These are phyloP conservation scores for Nanorana parkeri DNA, from an alignment of 2,113 vertebrate genomes.

Conservation along the genomic window DNA sequence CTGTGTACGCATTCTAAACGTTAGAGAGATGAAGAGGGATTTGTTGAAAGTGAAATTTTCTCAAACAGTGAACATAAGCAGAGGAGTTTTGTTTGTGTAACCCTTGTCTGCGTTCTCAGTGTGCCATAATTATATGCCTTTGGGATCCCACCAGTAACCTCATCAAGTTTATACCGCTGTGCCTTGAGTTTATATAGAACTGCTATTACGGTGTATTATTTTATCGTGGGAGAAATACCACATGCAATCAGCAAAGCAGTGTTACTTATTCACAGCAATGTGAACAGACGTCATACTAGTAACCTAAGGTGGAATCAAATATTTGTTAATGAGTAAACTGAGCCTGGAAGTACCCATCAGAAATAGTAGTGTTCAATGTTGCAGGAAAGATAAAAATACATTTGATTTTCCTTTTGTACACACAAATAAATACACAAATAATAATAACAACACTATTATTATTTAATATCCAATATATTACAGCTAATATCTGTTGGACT, in stretches of 20 bases:
- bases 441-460: too few species aligned
- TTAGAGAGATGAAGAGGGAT: conserved; percentile 17
- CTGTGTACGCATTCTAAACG: conserved; percentile 74
- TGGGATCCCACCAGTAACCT: not conserved
- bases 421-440: too few species aligned
- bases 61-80: conserved; percentile 16
- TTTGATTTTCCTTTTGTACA: too few species aligned
- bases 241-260: not conserved
- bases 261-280: not conserved
- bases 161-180: not conserved
- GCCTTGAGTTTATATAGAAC: not conserved
- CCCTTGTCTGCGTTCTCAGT: not conserved
- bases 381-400: too few species aligned
- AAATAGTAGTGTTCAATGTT: too few species aligned
- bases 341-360: too few species aligned
- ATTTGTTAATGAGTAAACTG: too few species aligned
- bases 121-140: not conserved
- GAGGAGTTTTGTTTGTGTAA: conserved; percentile 4
- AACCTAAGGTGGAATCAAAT: too few species aligned
- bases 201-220: not conserved
- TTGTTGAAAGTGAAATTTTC: not conserved
- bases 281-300: not conserved
- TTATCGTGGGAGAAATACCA: not conserved
- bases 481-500: too few species aligned
- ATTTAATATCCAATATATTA: too few species aligned